These are phyloP conservation scores for Lota lota DNA, from an alignment of 2,113 vertebrate species.

Conservation along the genomic window DNA sequence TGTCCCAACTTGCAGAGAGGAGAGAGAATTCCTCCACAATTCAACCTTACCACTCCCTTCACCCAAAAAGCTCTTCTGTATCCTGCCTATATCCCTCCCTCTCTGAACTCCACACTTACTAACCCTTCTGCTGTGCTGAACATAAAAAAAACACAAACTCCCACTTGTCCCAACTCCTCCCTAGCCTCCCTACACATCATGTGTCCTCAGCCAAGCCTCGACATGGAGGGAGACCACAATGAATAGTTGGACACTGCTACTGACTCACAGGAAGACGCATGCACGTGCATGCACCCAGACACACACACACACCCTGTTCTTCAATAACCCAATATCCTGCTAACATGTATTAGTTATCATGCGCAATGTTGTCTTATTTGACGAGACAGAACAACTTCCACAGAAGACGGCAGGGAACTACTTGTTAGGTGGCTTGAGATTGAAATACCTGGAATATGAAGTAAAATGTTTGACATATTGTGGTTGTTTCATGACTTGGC, in stretches of 20 bases:
- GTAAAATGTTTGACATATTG: too few species aligned
- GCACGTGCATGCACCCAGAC: too few species aligned
- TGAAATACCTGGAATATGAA: too few species aligned
- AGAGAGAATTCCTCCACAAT: conserved; percentile 35
- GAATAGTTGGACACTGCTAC: neutral
- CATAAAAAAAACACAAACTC: neutral
- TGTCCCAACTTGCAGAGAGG: conserved; percentile 50
- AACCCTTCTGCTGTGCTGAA: neutral
- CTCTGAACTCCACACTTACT: conserved; percentile 9
- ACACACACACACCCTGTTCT: neutral
- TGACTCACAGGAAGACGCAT: neutral
- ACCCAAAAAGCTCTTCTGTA: conserved; percentile 29
- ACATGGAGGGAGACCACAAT: neutral
- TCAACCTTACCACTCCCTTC: conserved; percentile 52
- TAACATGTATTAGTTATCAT: too few species aligned
- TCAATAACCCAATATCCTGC: too few species aligned
- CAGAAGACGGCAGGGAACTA: too few species aligned
- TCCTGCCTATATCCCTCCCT: neutral
- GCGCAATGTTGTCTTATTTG: too few species aligned
- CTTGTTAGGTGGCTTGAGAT: too few species aligned
- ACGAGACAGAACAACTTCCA: too few species aligned
- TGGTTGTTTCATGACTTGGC: too few species aligned
- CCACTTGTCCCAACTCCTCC: neutral
- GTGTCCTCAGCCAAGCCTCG: too few species aligned
- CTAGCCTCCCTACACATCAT: neutral